Conservation (phyloP, 2,113 vertebrate genomes). For the Pitta sordida region DNA sequence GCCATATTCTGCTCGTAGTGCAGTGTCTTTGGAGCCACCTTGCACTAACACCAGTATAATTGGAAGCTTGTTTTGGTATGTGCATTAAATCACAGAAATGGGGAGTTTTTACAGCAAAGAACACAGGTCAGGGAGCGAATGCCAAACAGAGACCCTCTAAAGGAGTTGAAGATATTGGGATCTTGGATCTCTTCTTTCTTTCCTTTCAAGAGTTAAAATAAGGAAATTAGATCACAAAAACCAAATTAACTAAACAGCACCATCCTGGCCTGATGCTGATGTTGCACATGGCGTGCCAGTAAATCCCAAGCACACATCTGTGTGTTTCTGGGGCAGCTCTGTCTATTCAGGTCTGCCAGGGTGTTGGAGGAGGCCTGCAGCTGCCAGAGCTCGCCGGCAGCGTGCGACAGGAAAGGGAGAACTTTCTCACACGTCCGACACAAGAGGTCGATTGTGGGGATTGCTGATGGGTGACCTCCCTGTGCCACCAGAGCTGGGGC, state of each 20-base stretch:
- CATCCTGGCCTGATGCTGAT: not conserved
- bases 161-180: not conserved
- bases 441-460: slow-evolving; percentile 52
- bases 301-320: slow-evolving; percentile 15
- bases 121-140: accelerated
- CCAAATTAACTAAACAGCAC: not conserved
- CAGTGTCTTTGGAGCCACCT: not conserved
- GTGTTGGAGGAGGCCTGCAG: not conserved
- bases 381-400: slow-evolving; percentile 30
- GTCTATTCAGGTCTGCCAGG: slow-evolving; percentile 30
- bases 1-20: not conserved
- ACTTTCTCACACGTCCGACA: slow-evolving; percentile 55
- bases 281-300: not conserved
- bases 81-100: not conserved
- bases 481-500: not conserved
- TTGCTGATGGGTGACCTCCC: slow-evolving; percentile 30
- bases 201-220: slow-evolving; percentile 7
- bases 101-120: not conserved
- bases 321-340: slow-evolving; percentile 12
- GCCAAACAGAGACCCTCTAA: not conserved
- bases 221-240: slow-evolving; percentile 35
- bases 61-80: not conserved
- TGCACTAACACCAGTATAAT: not conserved
- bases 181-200: not conserved
- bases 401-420: slow-evolving; percentile 66